phyloP scores from a whole-genome alignment of 1,140 invertebrate species.

The Listronotus oregonensis region DNA sequence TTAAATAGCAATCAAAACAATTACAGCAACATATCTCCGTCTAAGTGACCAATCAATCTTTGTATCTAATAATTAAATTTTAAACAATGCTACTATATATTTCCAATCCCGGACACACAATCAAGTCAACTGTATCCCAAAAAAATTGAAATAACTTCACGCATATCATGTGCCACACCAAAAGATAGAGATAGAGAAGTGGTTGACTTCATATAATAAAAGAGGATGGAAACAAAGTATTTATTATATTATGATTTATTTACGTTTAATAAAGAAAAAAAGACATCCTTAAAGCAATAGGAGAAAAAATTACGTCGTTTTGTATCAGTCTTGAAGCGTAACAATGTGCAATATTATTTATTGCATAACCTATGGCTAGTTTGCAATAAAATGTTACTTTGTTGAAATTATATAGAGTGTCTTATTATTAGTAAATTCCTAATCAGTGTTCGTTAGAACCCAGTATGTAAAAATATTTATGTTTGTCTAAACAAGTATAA shows the following conservation, averaged over 20 bases:
- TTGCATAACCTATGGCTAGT: conserved; percentile 21
- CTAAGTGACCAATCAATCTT: conserved; percentile 9
- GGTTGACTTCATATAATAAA: too few relatives aligned
- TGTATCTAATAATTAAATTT: conserved; percentile 12
- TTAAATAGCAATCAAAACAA: conserved; percentile 1
- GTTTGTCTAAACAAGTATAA: too few relatives aligned
- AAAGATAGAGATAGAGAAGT: conserved; percentile 6
- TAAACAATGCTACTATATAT: conserved; percentile 19
- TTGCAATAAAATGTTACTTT: conserved; percentile 16
- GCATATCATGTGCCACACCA: conserved; percentile 20
- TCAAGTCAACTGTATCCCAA: conserved; percentile 15
- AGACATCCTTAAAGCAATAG: conserved; percentile 17
- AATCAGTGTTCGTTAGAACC: neutral
- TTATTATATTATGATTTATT: conserved; percentile 30
- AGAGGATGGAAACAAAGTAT: neutral
- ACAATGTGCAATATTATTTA: conserved; percentile 28
- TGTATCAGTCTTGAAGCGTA: conserved; percentile 24
- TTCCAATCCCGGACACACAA: conserved; percentile 21
- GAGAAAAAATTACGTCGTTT: conserved; percentile 18
- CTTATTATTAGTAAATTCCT: neutral
- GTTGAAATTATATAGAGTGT: conserved; percentile 15
- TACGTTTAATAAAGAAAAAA: conserved; percentile 13
- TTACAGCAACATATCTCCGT: neutral
- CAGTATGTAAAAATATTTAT: too few relatives aligned
- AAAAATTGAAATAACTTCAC: conserved; percentile 25